A percentile compares a stretch with the other conserved stretches of the same genome.
Evolutionary conservation across 1,140 invertebrate genomes (phyloP).

Genomic region (Drosophila murphyi): DNA sequence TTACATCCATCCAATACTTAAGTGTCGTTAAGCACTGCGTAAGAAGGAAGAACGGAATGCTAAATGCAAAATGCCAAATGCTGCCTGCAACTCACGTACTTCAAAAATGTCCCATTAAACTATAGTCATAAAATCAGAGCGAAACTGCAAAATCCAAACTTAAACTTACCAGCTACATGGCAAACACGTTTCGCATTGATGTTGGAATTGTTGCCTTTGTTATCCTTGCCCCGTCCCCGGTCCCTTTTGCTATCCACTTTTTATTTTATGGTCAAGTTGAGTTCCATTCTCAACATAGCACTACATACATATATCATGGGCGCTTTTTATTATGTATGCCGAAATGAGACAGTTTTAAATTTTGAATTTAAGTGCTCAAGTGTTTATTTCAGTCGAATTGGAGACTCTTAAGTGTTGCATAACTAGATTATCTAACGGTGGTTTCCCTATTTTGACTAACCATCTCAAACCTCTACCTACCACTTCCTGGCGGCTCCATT

Average conservation of each 20-base stretch:
- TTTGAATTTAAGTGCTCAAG: constrained; percentile 58
- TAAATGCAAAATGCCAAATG: constrained; percentile 19
- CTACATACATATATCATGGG: constrained; percentile 63
- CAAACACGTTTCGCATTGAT: constrained; percentile 70
- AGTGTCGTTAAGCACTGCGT: constrained; percentile 2
- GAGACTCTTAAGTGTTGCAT: constrained; percentile 45
- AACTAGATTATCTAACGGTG: constrained; percentile 54
- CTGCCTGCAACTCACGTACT: constrained; percentile 29
- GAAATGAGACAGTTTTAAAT: constrained; percentile 27
- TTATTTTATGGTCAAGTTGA: constrained; percentile 62
- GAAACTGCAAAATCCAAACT: constrained; percentile 29
- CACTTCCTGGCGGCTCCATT: constrained; percentile 10
- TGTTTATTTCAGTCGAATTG: constrained; percentile 12
- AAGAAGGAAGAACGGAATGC: constrained; percentile 9
- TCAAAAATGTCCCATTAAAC: constrained; percentile 51
- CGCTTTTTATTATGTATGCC: constrained; percentile 35
- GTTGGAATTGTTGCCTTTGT: constrained; percentile 38
- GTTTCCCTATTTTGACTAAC: constrained; percentile 26
- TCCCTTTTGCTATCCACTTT: constrained; percentile 21
- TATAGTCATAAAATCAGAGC: constrained; percentile 61
- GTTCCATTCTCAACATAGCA: constrained; percentile 36
- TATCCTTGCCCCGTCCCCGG: constrained; percentile 5
- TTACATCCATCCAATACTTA: constrained; percentile 10
- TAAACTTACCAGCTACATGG: constrained; percentile 38
- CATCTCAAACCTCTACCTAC: background rate